Evolutionary conservation across 1,140 invertebrate genomes (phyloP).

Genomic region (Drosophila miranda): DNA sequence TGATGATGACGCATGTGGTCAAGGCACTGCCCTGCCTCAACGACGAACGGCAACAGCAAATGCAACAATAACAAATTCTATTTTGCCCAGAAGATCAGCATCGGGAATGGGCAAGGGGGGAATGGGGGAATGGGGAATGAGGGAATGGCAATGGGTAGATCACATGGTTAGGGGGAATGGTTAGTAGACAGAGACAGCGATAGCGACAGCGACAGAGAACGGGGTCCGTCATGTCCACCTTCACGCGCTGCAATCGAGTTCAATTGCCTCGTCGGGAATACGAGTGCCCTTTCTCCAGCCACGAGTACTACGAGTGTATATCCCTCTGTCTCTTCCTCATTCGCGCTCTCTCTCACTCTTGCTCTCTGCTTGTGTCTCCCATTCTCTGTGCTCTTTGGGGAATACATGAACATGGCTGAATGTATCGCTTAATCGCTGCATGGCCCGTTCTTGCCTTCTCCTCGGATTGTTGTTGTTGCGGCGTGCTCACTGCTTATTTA

Average conservation of each 20-base stretch:
- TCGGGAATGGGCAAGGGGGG: conserved; percentile 1
- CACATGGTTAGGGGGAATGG: not conserved
- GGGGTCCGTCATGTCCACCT: conserved; percentile 70
- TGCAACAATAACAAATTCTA: conserved; percentile 73
- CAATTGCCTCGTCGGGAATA: conserved; percentile 65
- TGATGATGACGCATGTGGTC: conserved; percentile 74
- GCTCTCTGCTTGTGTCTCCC: conserved; percentile 6
- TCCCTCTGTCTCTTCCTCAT: conserved; percentile 10
- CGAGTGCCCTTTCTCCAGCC: conserved; percentile 52
- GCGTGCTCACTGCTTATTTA: conserved; percentile 76
- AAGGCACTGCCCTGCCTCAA: conserved; percentile 56
- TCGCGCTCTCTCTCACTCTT: conserved; percentile 4
- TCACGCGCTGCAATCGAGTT: conserved; percentile 69
- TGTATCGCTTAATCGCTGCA: conserved; percentile 72
- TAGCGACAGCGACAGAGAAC: conserved; percentile 23
- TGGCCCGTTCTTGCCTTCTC: conserved; percentile 18
- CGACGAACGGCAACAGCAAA: conserved; percentile 20
- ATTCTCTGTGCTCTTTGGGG: conserved; percentile 31
- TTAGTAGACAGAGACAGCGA: not conserved
- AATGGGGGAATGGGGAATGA: not conserved
- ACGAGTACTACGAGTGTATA: too few species aligned
- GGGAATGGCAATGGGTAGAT: conserved; percentile 3
- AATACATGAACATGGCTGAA: conserved; percentile 62
- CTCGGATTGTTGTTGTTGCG: conserved; percentile 35
- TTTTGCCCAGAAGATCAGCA: conserved; percentile 42